Conservation (phyloP, 1,140 invertebrate genomes). For the Leptopilina clavipes region DNA sequence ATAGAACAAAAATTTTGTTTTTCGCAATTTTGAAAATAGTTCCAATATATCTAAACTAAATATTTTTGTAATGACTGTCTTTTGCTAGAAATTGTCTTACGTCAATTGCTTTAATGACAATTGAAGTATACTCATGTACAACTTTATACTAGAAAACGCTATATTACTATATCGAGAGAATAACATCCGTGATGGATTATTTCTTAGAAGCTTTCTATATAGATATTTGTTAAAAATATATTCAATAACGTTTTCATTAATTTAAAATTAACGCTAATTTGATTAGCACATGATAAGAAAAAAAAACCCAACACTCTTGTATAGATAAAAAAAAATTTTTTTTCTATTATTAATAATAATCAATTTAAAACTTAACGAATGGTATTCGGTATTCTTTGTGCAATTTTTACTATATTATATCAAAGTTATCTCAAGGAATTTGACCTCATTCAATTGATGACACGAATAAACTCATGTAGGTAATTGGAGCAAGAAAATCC, state of each 20-base stretch:
- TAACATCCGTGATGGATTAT: constrained; percentile 11
- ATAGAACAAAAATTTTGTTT: no score
- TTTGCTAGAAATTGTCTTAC: background rate
- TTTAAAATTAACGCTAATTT: background rate
- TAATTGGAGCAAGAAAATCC: background rate
- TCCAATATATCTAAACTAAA: background rate
- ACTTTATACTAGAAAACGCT: background rate
- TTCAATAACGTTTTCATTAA: background rate
- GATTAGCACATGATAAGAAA: background rate
- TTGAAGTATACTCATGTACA: background rate
- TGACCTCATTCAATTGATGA: constrained; percentile 9
- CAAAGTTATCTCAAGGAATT: background rate
- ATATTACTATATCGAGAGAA: background rate
- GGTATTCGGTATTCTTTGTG: background rate
- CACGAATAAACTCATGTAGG: background rate
- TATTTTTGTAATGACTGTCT: background rate
- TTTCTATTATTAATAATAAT: background rate
- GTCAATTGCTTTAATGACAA: background rate
- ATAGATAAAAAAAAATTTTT: background rate
- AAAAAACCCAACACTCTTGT: background rate
- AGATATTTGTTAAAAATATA: background rate
- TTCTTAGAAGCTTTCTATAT: background rate
- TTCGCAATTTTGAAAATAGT: no score
- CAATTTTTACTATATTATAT: background rate
- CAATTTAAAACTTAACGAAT: background rate